Percentiles rank a stretch among this genome's conserved stretches.
These are phyloP conservation scores for Narcine bancroftii DNA, from an alignment of 2,113 vertebrate genomes.

Conservation along the genomic window DNA sequence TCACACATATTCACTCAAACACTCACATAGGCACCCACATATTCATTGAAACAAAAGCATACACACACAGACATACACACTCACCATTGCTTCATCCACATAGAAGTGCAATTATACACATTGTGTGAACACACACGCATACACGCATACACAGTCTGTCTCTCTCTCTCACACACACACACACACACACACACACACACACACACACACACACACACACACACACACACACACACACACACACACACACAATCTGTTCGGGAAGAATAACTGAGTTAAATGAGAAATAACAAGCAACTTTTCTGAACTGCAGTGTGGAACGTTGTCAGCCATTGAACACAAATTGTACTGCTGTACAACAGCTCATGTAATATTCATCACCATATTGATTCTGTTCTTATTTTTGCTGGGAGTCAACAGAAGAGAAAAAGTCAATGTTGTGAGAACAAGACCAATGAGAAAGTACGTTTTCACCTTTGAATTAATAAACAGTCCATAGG, in stretches of 20 bases:
- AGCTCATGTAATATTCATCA: conserved; percentile 32
- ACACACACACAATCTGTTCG: neutral
- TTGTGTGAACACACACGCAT: no score
- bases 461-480: conserved; percentile 20
- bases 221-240: no score
- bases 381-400: neutral
- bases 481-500: neutral
- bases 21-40: neutral
- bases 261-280: neutral
- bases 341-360: neutral
- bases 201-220: neutral
- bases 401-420: conserved; percentile 17
- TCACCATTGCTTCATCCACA: no score
- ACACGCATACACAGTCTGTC: no score
- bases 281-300: neutral
- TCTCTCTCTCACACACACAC: no score
- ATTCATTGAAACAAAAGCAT: no score
- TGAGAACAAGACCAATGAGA: conserved; percentile 9
- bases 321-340: neutral
- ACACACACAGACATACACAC: neutral
- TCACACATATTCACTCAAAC: no score
- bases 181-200: no score
- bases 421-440: conserved; percentile 28
- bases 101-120: no score
- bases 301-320: neutral